Base-by-base conservation (phyloP, 2,113 vertebrate species). In the Spizaetus ornatus region DNA sequence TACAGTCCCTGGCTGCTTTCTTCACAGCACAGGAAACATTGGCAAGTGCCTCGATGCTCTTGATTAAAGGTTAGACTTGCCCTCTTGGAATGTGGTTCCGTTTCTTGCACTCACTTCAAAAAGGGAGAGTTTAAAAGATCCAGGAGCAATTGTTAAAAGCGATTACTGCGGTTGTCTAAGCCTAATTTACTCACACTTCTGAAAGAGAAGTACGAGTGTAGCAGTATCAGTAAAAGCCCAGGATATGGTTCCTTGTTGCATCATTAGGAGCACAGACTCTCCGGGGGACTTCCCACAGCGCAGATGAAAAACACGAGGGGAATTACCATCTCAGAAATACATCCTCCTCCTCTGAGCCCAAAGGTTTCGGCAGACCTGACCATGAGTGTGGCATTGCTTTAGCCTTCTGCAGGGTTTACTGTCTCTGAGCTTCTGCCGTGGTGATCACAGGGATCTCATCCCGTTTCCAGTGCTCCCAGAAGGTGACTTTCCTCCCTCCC, bases 81-180 rank as follows among this genome's bases (percentile, higher is more conserved):
- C 23, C 31, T 63, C 58, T 73, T n/a, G 63, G 32, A 61, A 69
- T 2, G 0, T 3, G 22, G n/a, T 14, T 63, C 82, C 0, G 0
- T 45, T 85, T 72, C 70, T 63, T 43, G 43, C n/a, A n/a, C 32
- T 66, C 13, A 15, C 18, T 79, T 70, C 58, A 45, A 34, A 48
- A 32, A 15, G 7, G 32, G 4, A 50, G n/a, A 42, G 63, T 63
- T 90, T 58, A 85, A 78, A 53, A 43, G 16, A 38, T 59, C 17
- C 25, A 19, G 47, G 45, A 77, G 32, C 10, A 32, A 19, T 7
- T 59, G n/a, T n/a, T 40, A 43, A 18, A 93, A 65, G 43, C 3
- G 13, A 40, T 62, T 61, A 22, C 38, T 61, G 78, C 66, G 45
- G 40, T 66, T 76, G 36, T 40, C n/a, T 7, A 34, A 61, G 52